Conservation (phyloP, 2,797 vertebrate genomes). For the Lacerta bilineata region DNA sequence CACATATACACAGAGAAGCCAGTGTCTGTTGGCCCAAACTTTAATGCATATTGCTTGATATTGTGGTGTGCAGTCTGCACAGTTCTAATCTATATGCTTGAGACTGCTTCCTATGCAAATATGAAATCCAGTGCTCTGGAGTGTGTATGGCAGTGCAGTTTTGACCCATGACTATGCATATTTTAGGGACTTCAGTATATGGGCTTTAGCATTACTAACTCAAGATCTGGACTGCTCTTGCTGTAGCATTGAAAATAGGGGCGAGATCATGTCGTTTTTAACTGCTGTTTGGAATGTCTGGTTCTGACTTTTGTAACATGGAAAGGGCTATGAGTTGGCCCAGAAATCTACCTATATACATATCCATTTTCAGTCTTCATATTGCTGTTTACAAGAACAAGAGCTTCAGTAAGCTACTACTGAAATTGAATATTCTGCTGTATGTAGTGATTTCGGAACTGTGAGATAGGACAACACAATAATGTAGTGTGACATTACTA, state of each 20-base stretch:
- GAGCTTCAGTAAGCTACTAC: not conserved
- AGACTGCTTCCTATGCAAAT: not conserved
- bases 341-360: too few relatives aligned
- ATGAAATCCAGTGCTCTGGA: not conserved
- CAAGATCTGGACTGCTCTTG: not conserved
- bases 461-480: not conserved
- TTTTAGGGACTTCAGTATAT: not conserved
- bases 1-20: not conserved
- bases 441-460: not conserved
- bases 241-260: not conserved
- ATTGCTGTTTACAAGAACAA: not conserved
- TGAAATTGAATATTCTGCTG: not conserved
- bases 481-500: not conserved
- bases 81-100: not conserved
- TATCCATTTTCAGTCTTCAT: not conserved
- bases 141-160: too few relatives aligned
- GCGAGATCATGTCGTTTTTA: too few relatives aligned
- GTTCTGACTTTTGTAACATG: not conserved
- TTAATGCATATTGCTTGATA: not conserved
- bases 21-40: not conserved
- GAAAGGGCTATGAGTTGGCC: not conserved
- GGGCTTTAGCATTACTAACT: not conserved
- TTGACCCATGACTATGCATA: not conserved
- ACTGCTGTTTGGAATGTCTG: too few relatives aligned
- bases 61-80: not conserved